Conservation (phyloP, 2,113 vertebrate species). For the Rhinichthys klamathensis region DNA sequence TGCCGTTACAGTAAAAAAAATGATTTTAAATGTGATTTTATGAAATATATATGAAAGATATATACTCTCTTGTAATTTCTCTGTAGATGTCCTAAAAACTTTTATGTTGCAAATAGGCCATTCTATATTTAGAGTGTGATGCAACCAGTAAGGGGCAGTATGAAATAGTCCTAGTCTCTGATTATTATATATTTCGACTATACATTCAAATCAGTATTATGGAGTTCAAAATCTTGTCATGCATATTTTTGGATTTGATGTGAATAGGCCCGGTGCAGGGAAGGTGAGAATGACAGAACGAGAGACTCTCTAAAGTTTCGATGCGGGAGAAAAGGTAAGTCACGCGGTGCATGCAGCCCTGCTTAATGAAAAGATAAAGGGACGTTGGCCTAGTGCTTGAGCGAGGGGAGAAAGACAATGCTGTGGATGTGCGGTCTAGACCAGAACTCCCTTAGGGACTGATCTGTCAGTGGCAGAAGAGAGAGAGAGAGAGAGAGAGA, state of each 20-base stretch:
- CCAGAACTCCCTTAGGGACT: conserved; percentile 10
- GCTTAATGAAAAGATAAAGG: conserved; percentile 47
- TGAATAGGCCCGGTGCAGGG: not conserved
- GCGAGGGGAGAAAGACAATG: not conserved
- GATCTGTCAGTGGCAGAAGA: conserved; percentile 45
- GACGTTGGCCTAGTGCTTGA: conserved; percentile 30
- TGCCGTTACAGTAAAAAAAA: not conserved
- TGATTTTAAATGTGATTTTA: no score
- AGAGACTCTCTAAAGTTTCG: not conserved
- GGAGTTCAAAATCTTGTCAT: not conserved
- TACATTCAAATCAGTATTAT: not conserved
- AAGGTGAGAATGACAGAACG: not conserved
- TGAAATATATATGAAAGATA: not conserved
- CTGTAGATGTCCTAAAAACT: not conserved
- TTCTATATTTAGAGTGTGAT: not conserved
- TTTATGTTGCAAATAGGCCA: not conserved
- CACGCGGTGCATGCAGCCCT: conserved; percentile 12
- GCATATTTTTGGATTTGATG: not conserved
- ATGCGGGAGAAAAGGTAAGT: not conserved
- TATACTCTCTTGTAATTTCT: not conserved
- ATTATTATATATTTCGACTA: not conserved
- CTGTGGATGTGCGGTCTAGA: conserved; percentile 31
- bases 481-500: conserved; percentile 45
- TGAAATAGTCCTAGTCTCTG: not conserved
- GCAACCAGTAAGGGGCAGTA: not conserved